Evolutionary conservation across 2,113 vertebrate species (phyloP).

Genomic region (Spermophilus dauricus): DNA sequence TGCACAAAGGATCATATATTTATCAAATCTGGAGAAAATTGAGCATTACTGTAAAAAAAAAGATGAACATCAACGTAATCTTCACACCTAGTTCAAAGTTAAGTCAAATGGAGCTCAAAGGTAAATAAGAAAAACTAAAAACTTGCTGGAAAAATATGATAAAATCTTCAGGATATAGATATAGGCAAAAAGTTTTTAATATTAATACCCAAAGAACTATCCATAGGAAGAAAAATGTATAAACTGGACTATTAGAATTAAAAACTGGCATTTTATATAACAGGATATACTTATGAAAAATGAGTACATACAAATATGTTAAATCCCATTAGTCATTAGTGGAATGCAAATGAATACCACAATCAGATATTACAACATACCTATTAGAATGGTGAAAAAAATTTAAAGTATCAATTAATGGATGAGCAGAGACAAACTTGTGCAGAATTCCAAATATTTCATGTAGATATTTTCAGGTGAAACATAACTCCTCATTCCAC

Average conservation of each 20-base stretch:
- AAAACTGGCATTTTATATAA: conserved; percentile 7
- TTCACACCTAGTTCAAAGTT: not conserved
- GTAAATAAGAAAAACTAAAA: not conserved
- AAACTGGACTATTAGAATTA: not conserved
- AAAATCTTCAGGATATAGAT: not conserved
- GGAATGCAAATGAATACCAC: not conserved
- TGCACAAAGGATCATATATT: not conserved
- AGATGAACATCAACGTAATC: not conserved
- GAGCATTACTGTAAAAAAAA: not conserved
- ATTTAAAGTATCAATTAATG: not conserved
- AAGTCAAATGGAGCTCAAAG: not conserved
- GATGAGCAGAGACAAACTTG: not conserved
- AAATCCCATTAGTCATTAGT: not conserved
- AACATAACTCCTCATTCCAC: not conserved
- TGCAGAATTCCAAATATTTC: not conserved
- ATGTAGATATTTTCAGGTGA: not conserved
- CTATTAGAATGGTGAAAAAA: not conserved
- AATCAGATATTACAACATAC: not conserved
- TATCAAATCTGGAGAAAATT: not conserved
- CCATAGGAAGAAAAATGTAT: not conserved
- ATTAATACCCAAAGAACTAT: not conserved
- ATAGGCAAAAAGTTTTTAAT: not conserved
- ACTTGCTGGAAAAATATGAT: not conserved
- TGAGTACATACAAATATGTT: not conserved
- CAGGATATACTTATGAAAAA: not conserved